These are phyloP conservation scores for Pseudotriccus pelzelni DNA, from an alignment of 2,797 vertebrate genomes.

Conservation along the genomic window DNA sequence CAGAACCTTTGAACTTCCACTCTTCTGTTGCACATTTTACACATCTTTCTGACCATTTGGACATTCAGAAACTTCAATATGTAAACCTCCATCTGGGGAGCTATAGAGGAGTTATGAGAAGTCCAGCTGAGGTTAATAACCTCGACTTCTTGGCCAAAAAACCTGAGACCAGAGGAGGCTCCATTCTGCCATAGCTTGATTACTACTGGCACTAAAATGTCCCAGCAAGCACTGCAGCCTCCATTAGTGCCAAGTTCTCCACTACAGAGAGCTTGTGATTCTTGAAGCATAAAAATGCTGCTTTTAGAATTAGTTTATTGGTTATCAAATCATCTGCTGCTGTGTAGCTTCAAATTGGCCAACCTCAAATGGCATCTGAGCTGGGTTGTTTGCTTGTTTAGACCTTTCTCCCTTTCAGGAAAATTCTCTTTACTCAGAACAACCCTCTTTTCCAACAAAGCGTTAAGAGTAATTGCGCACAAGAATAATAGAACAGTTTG, in stretches of 20 bases:
- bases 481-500: neutral
- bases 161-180: neutral
- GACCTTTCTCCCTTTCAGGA: neutral
- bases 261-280: fast-evolving
- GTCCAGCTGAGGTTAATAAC: neutral
- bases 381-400: neutral
- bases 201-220: neutral
- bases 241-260: fast-evolving
- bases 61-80: neutral
- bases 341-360: neutral
- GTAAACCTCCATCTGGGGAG: neutral
- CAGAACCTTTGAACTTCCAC: neutral
- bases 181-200: neutral
- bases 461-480: fast-evolving
- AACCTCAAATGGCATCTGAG: neutral
- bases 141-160: neutral
- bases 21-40: neutral
- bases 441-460: neutral
- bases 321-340: neutral
- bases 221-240: neutral
- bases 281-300: neutral
- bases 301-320: neutral
- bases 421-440: neutral
- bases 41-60: neutral
- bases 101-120: neutral